Percentiles rank a stretch among this genome's conserved stretches.
Evolutionary conservation across 2,888 invertebrate genomes (phyloP).

Genomic region (Eilema depressum): DNA sequence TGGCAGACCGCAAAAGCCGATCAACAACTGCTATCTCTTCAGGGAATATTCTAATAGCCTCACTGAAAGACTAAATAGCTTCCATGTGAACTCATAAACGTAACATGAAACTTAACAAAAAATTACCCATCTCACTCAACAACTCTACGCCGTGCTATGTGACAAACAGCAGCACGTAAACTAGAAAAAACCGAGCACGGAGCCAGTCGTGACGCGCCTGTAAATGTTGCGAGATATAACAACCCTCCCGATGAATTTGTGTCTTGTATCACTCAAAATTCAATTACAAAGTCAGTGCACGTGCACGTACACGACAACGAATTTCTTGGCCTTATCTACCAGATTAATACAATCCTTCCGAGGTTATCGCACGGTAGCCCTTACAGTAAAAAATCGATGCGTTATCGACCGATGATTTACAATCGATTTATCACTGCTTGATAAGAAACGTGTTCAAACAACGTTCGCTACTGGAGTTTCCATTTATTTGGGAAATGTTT

Average conservation of each 20-base stretch:
- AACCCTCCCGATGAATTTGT: conserved; percentile 71
- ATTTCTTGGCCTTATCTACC: conserved; percentile 73
- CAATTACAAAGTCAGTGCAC: conserved; percentile 73
- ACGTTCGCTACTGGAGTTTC: conserved; percentile 63
- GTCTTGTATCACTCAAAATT: conserved; percentile 69
- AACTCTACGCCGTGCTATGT: conserved; percentile 60
- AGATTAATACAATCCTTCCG: conserved; percentile 70
- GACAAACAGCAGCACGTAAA: conserved; percentile 66
- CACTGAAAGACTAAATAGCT: conserved; percentile 61
- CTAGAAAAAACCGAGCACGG: conserved; percentile 62
- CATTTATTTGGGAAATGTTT: conserved; percentile 52
- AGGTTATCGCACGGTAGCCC: conserved; percentile 81
- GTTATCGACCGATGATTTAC: conserved; percentile 78
- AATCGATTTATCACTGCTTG: conserved; percentile 66
- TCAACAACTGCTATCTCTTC: conserved; percentile 52
- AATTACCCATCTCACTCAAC: conserved; percentile 75
- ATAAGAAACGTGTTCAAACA: conserved; percentile 65
- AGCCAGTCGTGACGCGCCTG: conserved; percentile 75
- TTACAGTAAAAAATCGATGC: conserved; percentile 69
- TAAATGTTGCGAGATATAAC: conserved; percentile 73
- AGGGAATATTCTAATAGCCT: conserved; percentile 57
- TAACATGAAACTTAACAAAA: conserved; percentile 67
- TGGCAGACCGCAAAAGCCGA: neutral
- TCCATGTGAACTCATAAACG: conserved; percentile 50
- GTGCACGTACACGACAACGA: conserved; percentile 64